Evolutionary conservation across 92 coral and sea anemone genomes (phyloP).

Genomic region (Zoanthus gigantus): DNA sequence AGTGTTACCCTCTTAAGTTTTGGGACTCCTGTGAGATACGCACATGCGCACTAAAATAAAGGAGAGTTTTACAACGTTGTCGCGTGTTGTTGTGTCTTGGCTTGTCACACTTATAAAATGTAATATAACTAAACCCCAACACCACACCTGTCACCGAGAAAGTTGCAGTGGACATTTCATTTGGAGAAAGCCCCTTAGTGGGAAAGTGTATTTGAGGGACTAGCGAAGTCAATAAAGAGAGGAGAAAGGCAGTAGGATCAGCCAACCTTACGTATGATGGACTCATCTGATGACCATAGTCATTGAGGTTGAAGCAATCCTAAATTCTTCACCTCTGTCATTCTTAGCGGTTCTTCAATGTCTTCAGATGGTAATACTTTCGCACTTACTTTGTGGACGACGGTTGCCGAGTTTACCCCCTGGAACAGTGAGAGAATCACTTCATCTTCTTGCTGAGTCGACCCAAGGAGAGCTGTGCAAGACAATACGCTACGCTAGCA

Average conservation of each 20-base stretch:
- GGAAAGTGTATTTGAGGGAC: conserved; percentile 29
- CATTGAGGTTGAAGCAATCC: neutral
- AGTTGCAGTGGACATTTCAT: conserved; percentile 8
- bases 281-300: neutral
- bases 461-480: conserved; percentile 47
- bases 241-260: neutral
- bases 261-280: neutral
- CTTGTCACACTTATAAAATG: too few relatives aligned
- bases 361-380: conserved; percentile 69
- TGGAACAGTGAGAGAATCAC: conserved; percentile 6
- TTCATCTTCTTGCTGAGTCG: neutral
- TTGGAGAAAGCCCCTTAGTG: conserved; percentile 16
- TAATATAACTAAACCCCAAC: too few relatives aligned
- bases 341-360: conserved; percentile 54
- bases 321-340: conserved; percentile 49
- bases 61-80: too few relatives aligned
- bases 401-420: conserved; percentile 60
- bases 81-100: too few relatives aligned
- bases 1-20: too few relatives aligned
- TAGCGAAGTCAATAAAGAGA: neutral
- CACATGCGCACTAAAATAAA: too few relatives aligned
- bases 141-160: neutral
- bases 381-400: conserved; percentile 70
- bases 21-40: too few relatives aligned
- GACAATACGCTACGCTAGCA: conserved; percentile 53